Conservation (phyloP, 2,888 invertebrate species). For the Podotricha telesiphe region DNA sequence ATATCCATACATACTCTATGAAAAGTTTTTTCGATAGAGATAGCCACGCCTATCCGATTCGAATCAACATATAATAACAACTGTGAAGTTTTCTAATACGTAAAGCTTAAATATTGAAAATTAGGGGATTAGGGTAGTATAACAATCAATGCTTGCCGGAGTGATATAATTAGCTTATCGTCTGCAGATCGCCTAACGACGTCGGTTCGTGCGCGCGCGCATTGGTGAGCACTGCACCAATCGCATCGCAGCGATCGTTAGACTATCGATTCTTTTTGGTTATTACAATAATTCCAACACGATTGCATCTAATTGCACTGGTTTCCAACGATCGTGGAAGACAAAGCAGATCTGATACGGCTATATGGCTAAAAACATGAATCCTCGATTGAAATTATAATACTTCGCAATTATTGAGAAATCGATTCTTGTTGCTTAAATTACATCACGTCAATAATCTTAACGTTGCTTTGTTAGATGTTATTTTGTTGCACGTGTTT, state of each 20-base stretch:
- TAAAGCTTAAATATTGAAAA: conserved; percentile 65
- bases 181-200: conserved; percentile 68
- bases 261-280: conserved; percentile 79
- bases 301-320: conserved; percentile 80
- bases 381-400: conserved; percentile 53
- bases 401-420: conserved; percentile 56
- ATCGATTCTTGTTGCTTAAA: conserved; percentile 63
- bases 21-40: conserved; percentile 56
- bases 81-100: conserved; percentile 54
- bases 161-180: conserved; percentile 79
- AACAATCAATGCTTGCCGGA: conserved; percentile 66
- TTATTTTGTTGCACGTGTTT: conserved; percentile 70
- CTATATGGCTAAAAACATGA: conserved; percentile 53
- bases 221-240: conserved; percentile 77
- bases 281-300: conserved; percentile 82
- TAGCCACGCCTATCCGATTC: conserved; percentile 62
- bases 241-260: conserved; percentile 69
- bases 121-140: conserved; percentile 65
- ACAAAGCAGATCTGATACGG: conserved; percentile 65
- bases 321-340: conserved; percentile 73
- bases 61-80: conserved; percentile 64
- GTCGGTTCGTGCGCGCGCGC: conserved; percentile 69
- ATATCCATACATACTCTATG: conserved; percentile 27
- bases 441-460: conserved; percentile 64
- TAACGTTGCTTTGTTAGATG: conserved; percentile 62